Conservation (phyloP, 2,888 invertebrate species). For the Conchocele bisecta region DNA sequence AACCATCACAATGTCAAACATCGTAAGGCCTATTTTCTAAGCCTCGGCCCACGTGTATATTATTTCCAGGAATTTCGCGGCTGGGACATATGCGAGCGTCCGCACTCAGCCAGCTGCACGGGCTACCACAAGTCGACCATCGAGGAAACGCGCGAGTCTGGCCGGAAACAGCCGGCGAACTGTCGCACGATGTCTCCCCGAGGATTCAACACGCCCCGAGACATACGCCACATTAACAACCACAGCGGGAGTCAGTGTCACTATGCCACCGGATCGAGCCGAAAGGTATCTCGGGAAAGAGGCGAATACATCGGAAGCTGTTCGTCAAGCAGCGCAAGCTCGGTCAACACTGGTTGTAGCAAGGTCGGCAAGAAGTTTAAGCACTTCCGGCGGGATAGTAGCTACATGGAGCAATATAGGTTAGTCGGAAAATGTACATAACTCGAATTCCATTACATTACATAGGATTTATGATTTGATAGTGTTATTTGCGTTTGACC, state of each 20-base stretch:
- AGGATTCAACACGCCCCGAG: slow-evolving; percentile 1
- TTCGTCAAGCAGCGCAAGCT: slow-evolving; percentile 14
- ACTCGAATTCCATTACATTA: too few species aligned
- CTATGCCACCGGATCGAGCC: not conserved
- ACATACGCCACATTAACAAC: too few species aligned
- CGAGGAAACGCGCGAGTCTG: slow-evolving; percentile 20
- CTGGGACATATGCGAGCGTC: slow-evolving; percentile 58
- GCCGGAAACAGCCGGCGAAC: slow-evolving; percentile 11
- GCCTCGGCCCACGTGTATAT: too few species aligned
- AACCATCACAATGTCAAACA: too few species aligned
- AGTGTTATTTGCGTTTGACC: too few species aligned
- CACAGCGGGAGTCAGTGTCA: too few species aligned
- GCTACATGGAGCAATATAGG: slow-evolving; percentile 68
- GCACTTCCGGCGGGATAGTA: slow-evolving; percentile 43
- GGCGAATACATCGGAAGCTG: slow-evolving; percentile 16
- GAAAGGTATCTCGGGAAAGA: slow-evolving; percentile 6
- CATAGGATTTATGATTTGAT: too few species aligned
- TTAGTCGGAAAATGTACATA: too few species aligned
- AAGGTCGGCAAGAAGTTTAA: slow-evolving; percentile 41
- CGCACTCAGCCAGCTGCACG: slow-evolving; percentile 43
- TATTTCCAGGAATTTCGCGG: slow-evolving; percentile 42
- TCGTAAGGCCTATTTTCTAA: too few species aligned
- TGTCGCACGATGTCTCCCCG: slow-evolving; percentile 19
- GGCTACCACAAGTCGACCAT: slow-evolving; percentile 23
- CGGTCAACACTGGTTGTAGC: slow-evolving; percentile 22